A percentile compares a stretch with the other conserved stretches of the same genome.
Evolutionary conservation across 2,797 vertebrate genomes (phyloP).

Genomic region (Sebastes itinus): DNA sequence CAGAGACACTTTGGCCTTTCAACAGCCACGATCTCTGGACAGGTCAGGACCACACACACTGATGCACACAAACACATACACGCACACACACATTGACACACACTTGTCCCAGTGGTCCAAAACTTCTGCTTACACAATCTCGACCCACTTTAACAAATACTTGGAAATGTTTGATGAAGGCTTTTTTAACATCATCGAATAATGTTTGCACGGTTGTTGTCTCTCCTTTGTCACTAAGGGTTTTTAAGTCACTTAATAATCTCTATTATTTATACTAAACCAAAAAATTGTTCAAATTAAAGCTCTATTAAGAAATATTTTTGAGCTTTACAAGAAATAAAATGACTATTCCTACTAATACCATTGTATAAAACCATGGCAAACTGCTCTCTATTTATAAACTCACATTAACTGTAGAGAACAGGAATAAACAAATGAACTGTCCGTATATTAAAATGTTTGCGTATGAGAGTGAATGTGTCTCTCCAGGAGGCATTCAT

Average conservation of each 20-base stretch:
- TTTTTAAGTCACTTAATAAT: neutral
- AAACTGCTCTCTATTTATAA: neutral
- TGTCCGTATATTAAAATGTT: neutral
- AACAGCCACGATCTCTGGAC: conserved; percentile 78
- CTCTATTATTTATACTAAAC: neutral
- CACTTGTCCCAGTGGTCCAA: conserved; percentile 36
- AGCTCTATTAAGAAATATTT: neutral
- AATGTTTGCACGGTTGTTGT: neutral
- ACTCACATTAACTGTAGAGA: neutral
- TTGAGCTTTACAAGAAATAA: neutral
- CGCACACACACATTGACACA: conserved; percentile 67
- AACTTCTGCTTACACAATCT: conserved; percentile 36
- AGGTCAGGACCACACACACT: conserved; percentile 86
- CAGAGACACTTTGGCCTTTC: conserved; percentile 80
- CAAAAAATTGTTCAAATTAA: neutral
- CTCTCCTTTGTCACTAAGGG: neutral
- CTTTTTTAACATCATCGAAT: neutral
- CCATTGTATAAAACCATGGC: neutral
- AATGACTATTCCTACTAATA: neutral
- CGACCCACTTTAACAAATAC: neutral
- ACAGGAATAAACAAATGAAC: neutral
- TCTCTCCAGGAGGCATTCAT: neutral
- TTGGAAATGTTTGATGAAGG: neutral
- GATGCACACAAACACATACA: conserved; percentile 38
- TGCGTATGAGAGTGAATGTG: neutral